phyloP scores from a whole-genome alignment of 2,113 vertebrate species.

The Burhinus bistriatus region DNA sequence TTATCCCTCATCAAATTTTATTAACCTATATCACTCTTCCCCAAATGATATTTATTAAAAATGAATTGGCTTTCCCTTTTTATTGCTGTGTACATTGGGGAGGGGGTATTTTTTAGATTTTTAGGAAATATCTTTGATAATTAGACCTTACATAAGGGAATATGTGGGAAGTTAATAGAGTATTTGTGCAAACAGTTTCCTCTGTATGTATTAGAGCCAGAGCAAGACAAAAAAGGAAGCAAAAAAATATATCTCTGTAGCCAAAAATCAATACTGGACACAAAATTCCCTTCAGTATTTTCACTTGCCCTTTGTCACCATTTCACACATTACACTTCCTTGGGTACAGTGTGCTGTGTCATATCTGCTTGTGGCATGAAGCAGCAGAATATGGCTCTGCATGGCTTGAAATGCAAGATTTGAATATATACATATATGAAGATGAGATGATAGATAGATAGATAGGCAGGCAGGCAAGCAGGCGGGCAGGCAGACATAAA shows the following conservation, averaged over 20 bases:
- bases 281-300: background rate
- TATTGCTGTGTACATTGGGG: background rate
- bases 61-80: background rate
- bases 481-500: background rate
- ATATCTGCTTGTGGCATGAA: conserved; percentile 13
- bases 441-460: background rate
- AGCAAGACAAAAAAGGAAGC: background rate
- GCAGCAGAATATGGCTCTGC: background rate
- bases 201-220: background rate
- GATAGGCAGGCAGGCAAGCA: background rate
- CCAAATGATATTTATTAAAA: conserved; percentile 5
- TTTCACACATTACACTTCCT: background rate
- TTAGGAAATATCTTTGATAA: background rate
- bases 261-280: background rate
- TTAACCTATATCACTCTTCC: conserved; percentile 24
- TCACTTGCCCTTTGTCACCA: background rate
- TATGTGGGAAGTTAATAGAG: background rate
- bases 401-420: background rate
- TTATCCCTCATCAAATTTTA: conserved; percentile 12
- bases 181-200: background rate
- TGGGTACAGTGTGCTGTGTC: background rate
- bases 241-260: background rate
- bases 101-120: background rate
- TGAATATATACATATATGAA: background rate
- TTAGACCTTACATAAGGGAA: background rate